Evolutionary conservation across 2,888 invertebrate genomes (phyloP), one percentile per base, ranked within the genome.

Genomic region (Tenthredo distinguenda): DNA sequence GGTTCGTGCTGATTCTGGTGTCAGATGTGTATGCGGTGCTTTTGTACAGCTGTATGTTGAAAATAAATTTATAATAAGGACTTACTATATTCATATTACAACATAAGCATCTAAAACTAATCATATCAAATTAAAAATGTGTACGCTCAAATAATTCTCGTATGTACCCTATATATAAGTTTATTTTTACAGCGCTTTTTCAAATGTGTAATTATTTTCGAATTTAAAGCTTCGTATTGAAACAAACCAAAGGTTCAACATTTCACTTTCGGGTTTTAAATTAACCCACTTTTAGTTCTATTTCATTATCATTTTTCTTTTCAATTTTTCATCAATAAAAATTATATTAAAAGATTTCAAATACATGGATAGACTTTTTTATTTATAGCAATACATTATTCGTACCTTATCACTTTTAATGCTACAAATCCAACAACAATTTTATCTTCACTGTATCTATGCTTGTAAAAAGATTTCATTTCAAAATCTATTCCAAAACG

Each of bases 1-100:
- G 40, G 26, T 58, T 62, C 26, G 26, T 62, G 81, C 62, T 81
- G 81, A 81, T 62, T 62, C 34, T 81, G 87, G 86, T 87, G 86
- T 84, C 87, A 87, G 86, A 87, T 85, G 82, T 87, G 88, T 87
- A 87, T 89, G 88, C 87, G 89, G 89, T 90, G 89, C 90, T 90
- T 90, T 88, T 88, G 87, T 87, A 89, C 88, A 89, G 88, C 87
- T 89, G 88, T 81, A 87, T 87, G 87, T 89, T 68, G 47, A 31
- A 83, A 68, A 71, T 68, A 83, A 83, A 68, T 47, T 83, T 18
- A 68, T 58, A 68, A 65, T 71, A 83, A 83, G 47, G 65, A 83
- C 34, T 68, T 34, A 68, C 26, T 83, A 83, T 86, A 87, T 87
- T 88, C 86, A 86, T 87, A 89, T 88, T 87, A 87, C 9, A 37